These are phyloP conservation scores for Protosalanx chinensis DNA, from an alignment of 2,797 vertebrate genomes.

Conservation along the genomic window DNA sequence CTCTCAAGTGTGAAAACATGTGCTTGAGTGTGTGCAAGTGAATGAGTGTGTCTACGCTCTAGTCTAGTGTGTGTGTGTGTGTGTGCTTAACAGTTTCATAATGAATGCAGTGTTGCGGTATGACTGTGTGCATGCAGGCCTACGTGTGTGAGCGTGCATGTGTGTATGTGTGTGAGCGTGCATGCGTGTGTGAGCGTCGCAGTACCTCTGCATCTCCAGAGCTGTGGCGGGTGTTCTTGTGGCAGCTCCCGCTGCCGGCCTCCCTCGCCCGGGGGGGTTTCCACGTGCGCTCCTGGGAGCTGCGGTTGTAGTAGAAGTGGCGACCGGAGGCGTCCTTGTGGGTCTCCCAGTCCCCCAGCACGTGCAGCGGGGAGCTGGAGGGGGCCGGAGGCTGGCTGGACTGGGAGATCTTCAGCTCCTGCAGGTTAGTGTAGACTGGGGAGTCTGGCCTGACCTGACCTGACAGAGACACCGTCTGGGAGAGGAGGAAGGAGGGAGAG, in stretches of 20 bases:
- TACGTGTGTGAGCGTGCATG: neutral
- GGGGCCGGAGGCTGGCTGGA: constrained; percentile 87
- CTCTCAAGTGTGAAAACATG: no score
- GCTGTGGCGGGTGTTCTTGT: constrained; percentile 74
- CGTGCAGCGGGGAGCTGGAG: constrained; percentile 82
- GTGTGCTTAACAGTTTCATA: no score
- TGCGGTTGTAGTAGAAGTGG: constrained; percentile 91
- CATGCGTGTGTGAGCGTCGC: neutral
- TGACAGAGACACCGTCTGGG: constrained; percentile 84
- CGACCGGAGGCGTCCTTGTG: constrained; percentile 91
- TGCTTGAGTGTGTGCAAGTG: no score
- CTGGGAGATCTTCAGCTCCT: constrained; percentile 97
- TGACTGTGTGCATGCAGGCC: no score
- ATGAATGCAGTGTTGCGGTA: no score
- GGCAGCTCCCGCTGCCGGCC: constrained; percentile 73
- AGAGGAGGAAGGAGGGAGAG: neutral
- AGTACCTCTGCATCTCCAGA: constrained; percentile 83
- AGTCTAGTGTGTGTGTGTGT: no score
- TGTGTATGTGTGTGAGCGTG: neutral
- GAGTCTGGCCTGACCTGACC: constrained; percentile 87
- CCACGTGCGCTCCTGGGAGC: constrained; percentile 91
- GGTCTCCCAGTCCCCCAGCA: constrained; percentile 95
- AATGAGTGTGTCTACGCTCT: no score
- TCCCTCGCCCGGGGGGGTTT: constrained; percentile 91
- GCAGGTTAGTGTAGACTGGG: constrained; percentile 95